phyloP scores from a whole-genome alignment of 2,113 vertebrate species.

The Thermophis baileyi region DNA sequence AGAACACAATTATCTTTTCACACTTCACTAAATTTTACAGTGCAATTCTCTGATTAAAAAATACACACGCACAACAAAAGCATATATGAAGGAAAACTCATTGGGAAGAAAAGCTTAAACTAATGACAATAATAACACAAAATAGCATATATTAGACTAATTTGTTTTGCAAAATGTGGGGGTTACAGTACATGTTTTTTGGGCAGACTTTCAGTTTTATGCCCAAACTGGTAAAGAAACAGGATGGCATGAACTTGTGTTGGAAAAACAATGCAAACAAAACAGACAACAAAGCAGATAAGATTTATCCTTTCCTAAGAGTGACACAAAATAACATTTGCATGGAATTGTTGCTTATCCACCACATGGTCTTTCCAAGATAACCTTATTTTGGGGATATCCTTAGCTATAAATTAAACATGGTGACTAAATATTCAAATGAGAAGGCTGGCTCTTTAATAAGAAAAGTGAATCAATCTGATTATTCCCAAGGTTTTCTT shows the following conservation, averaged over 20 bases:
- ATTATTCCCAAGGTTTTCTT: not conserved
- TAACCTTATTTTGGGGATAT: not conserved
- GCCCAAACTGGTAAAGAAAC: not conserved
- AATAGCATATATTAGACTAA: not conserved
- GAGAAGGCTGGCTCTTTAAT: not conserved
- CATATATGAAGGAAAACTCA: not conserved
- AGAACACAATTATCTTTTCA: not conserved
- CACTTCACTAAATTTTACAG: not conserved
- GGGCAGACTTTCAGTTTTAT: not conserved
- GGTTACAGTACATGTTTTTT: not conserved
- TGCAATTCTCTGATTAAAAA: not conserved
- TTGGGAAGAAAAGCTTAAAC: not conserved
- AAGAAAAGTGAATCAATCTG: not conserved
- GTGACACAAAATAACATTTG: not conserved
- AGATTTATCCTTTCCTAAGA: not conserved
- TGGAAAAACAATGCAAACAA: not conserved
- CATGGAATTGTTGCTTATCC: not conserved
- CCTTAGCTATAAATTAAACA: not conserved
- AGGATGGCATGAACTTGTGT: not conserved
- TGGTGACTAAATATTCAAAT: not conserved
- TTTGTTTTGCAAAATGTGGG: not conserved
- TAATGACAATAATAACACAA: not conserved
- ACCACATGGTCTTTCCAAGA: not conserved
- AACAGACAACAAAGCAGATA: not conserved
- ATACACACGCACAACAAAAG: not conserved